Evolutionary conservation across 2,797 vertebrate genomes (phyloP).

Genomic region (Perdix hodgsoniae): DNA sequence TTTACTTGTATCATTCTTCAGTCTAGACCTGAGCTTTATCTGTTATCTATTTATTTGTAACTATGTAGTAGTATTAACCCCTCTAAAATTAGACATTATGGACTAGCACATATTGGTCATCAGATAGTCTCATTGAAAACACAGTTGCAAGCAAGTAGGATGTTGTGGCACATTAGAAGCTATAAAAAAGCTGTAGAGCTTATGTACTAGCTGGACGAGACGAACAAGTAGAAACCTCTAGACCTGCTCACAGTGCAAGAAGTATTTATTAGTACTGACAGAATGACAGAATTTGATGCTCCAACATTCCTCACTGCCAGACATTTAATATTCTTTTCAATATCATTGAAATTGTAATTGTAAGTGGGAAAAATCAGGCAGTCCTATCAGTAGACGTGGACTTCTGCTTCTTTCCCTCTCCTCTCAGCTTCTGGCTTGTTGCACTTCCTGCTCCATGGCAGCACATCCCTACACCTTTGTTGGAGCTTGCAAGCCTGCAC

Average conservation of each 20-base stretch:
- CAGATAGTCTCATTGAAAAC: background rate
- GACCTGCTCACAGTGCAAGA: background rate
- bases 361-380: background rate
- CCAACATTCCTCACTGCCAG: background rate
- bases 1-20: background rate
- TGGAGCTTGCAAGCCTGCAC: background rate
- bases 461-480: background rate
- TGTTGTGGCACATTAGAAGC: background rate
- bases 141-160: background rate
- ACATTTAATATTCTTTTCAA: background rate
- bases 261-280: background rate
- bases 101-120: background rate
- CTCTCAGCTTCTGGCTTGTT: background rate
- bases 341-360: background rate
- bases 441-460: background rate
- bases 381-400: background rate
- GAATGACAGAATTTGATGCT: background rate
- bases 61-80: background rate
- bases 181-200: background rate
- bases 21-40: background rate
- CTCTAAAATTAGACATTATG: background rate
- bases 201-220: background rate
- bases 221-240: background rate
- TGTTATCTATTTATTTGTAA: background rate
- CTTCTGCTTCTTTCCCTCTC: background rate